Percentiles rank a stretch among this genome's conserved stretches.
Evolutionary conservation across 2,113 vertebrate species (phyloP).

Genomic region (human (Homo sapiens)): DNA sequence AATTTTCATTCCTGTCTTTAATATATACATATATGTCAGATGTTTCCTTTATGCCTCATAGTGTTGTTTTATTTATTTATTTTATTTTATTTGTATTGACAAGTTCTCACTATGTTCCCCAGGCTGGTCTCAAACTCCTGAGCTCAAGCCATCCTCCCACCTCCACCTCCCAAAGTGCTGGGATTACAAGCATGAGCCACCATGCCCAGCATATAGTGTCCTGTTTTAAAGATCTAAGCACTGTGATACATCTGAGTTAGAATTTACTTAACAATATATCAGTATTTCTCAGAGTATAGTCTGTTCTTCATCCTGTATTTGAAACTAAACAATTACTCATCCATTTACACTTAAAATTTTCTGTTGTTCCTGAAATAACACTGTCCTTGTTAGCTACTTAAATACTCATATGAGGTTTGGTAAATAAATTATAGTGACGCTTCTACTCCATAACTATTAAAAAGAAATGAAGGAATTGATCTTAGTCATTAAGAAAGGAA

Average conservation of each 20-base stretch:
- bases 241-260: background rate
- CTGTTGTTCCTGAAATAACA: background rate
- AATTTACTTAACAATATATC: background rate
- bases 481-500: background rate
- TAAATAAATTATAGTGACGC: constrained; percentile 15
- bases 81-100: too few relatives aligned
- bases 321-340: background rate
- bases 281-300: background rate
- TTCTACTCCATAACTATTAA: background rate
- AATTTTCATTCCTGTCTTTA: background rate
- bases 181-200: too few relatives aligned
- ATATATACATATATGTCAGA: background rate
- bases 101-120: too few relatives aligned
- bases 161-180: too few relatives aligned
- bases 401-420: background rate
- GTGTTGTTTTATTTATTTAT: background rate
- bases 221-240: background rate
- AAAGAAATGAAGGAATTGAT: constrained; percentile 14
- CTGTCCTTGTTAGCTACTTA: background rate
- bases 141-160: too few relatives aligned
- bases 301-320: background rate
- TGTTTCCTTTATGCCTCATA: background rate
- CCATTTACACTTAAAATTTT: background rate
- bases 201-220: background rate
- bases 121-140: too few relatives aligned